These are phyloP conservation scores for Lepidothrix coronata DNA, from an alignment of 2,113 vertebrate species.

Conservation along the genomic window DNA sequence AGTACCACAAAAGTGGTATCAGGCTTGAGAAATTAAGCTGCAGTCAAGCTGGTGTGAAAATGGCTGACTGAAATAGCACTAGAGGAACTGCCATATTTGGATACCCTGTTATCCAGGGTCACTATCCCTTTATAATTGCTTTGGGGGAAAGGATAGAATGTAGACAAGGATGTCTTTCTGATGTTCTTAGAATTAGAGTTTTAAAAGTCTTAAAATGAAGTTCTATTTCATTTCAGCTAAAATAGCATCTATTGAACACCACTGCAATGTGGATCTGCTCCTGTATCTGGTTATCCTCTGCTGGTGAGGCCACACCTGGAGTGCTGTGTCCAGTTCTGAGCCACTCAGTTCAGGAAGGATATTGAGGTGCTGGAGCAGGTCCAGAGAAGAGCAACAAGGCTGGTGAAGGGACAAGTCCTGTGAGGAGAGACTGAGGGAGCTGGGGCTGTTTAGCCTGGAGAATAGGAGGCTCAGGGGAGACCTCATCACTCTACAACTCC, in stretches of 20 bases:
- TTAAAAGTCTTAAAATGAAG: background rate
- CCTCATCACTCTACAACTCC: no score
- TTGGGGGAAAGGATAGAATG: background rate
- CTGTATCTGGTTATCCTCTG: background rate
- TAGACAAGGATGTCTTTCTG: background rate
- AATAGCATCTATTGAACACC: background rate
- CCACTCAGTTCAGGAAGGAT: no score
- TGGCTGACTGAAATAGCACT: background rate
- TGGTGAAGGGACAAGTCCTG: no score
- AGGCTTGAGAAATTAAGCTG: background rate
- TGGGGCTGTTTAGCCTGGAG: no score
- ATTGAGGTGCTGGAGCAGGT: no score
- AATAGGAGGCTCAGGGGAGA: no score
- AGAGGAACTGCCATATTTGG: background rate
- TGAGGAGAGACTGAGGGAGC: no score
- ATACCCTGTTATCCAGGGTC: background rate
- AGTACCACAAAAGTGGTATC: background rate
- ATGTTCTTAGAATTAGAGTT: background rate
- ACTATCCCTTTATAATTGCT: background rate
- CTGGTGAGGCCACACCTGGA: no score
- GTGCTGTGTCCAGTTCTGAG: no score
- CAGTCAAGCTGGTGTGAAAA: background rate
- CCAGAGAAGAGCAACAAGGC: no score
- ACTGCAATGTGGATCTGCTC: background rate
- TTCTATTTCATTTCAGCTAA: background rate